These are phyloP conservation scores for Proctacanthus coquilletti DNA, from an alignment of 1,140 invertebrate genomes.

Conservation along the genomic window DNA sequence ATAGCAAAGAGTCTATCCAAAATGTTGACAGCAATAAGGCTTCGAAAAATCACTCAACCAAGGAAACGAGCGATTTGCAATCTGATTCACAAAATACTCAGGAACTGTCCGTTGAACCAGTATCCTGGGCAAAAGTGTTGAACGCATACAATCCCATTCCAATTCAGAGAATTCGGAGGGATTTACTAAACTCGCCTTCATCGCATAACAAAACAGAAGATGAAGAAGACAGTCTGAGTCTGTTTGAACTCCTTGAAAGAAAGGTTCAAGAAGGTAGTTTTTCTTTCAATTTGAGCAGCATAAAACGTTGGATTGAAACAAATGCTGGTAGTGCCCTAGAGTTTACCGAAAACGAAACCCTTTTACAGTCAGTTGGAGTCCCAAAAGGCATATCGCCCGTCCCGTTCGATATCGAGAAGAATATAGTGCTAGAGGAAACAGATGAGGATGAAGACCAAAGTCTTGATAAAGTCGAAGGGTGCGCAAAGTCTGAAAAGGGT, in stretches of 20 bases:
- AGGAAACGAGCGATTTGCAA: not conserved
- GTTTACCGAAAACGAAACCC: not conserved
- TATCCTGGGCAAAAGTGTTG: slow-evolving; percentile 24
- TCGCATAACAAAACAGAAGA: slow-evolving; percentile 9
- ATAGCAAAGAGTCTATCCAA: too few species aligned
- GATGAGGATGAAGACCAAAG: not conserved
- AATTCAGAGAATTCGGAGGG: slow-evolving; percentile 5
- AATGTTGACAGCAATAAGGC: too few species aligned
- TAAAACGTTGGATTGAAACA: not conserved
- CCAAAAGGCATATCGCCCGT: slow-evolving; percentile 9
- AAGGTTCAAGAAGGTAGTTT: slow-evolving; percentile 21
- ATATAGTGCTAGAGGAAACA: not conserved
- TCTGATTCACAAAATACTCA: not conserved
- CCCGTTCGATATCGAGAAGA: not conserved
- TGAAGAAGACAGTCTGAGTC: slow-evolving; percentile 19
- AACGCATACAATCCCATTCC: slow-evolving; percentile 18
- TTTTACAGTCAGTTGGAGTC: not conserved
- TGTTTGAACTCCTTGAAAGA: slow-evolving; percentile 24
- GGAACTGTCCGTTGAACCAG: slow-evolving; percentile 2
- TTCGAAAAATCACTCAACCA: too few species aligned
- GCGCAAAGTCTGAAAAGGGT: not conserved
- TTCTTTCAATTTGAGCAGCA: slow-evolving; percentile 20
- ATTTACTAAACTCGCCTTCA: slow-evolving; percentile 9
- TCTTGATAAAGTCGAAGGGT: not conserved
- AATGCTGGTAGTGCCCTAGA: not conserved